Evolutionary conservation across 2,113 vertebrate species (phyloP), one percentile per base, ranked within the genome.

Genomic region (Ochotona curzoniae): DNA sequence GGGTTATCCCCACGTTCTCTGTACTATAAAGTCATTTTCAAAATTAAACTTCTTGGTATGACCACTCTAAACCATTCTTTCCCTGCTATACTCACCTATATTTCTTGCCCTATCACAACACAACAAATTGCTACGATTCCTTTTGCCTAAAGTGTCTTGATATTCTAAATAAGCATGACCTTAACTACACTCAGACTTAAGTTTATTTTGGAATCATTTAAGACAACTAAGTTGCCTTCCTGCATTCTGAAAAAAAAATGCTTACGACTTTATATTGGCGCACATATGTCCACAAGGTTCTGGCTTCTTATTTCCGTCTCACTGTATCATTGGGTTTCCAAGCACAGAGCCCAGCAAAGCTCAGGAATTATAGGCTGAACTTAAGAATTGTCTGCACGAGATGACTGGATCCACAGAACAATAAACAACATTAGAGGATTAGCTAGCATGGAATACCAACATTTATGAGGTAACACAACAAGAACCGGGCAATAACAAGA

Each of bases 121-220:
- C 35, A 83, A 30, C 70, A 74, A 64, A n/a, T 26, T 67, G 14
- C 1, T 66, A 10, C 13, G 73, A 64, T 54, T 26, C 2, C 61
- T 69, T 86, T 71, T 63, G 80, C 28, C 13, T 63, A 74, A 88
- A 83, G 75, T 83, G 71, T 60, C 90, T 66, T 60, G 14, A 54
- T 26, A 69, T 2, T 15, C 84, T 85, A 61, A 35, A 64, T 88
- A 63, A 70, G 12, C 5, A 8, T 7, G 4, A 26, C 5, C 25
- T 38, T 17, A 86, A 13, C 1, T 15, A 44, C 13, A 1, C 35
- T 8, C 9, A 87, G 2, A 64, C 7, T 51, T 57, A 44, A 67
- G 21, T 57, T 8, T 25, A 75, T 32, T 47, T 66, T 26, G 30
- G 20, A 92, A 90, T 61, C 14, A 15, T 80, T 61, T 66, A 47